A percentile compares a stretch with the other conserved stretches of the same genome.
Conservation (phyloP, 2,113 vertebrate species). For the Sylvietta virens region DNA sequence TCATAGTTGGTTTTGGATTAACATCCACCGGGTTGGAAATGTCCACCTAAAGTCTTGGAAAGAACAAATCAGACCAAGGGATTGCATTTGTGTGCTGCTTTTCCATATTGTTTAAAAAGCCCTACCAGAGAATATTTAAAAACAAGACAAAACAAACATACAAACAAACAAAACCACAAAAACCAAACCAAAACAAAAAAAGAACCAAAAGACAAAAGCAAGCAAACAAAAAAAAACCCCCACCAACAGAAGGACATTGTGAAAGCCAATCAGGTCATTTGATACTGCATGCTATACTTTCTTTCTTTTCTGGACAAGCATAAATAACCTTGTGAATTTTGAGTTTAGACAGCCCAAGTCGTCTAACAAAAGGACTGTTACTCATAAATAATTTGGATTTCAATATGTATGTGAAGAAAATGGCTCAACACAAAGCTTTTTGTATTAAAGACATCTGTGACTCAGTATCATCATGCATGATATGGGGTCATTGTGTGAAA, state of each 20-base stretch:
- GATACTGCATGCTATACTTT: not conserved
- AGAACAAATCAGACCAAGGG: not conserved
- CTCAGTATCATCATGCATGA: not conserved
- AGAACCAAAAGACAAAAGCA: not conserved
- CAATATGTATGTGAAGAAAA: slow-evolving; percentile 15
- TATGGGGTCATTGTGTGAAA: slow-evolving; percentile 1
- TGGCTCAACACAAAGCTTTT: not conserved
- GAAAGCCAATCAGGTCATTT: not conserved
- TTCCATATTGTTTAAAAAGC: not conserved
- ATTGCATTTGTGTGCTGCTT: not conserved
- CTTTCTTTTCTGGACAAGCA: not conserved
- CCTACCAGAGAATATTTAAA: not conserved
- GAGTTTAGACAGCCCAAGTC: not conserved
- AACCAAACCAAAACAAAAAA: not conserved
- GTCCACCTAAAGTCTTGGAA: not conserved
- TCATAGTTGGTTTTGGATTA: not conserved
- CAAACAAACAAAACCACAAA: not conserved
- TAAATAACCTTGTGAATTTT: not conserved
- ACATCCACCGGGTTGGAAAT: not conserved
- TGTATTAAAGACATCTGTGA: slow-evolving; percentile 17
- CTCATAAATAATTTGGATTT: slow-evolving; percentile 43
- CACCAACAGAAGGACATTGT: not conserved
- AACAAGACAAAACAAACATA: not conserved
- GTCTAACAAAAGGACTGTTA: slow-evolving; percentile 5
- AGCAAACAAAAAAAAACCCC: not conserved